Conservation (phyloP, 2,888 invertebrate genomes). For the Orgyia antiqua region DNA sequence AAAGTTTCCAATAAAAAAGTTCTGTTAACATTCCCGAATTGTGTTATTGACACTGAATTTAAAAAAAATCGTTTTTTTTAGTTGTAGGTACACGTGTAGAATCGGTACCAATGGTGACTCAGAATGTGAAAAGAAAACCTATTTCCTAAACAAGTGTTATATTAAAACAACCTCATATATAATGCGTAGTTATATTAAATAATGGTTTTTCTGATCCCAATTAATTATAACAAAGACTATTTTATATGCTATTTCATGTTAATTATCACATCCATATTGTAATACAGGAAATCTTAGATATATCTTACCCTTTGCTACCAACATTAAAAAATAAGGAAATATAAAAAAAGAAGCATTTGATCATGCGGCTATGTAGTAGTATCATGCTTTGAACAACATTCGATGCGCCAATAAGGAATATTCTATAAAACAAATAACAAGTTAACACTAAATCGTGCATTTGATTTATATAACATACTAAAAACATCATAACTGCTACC, state of each 20-base stretch:
- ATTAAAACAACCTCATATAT: conserved; percentile 3
- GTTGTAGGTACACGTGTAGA: too few relatives aligned
- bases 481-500: too few relatives aligned
- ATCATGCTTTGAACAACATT: conserved; percentile 40
- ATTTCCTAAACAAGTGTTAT: conserved; percentile 1
- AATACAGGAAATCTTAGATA: conserved; percentile 24
- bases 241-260: conserved; percentile 12
- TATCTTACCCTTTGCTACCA: conserved; percentile 20
- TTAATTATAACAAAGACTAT: conserved; percentile 14
- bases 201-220: conserved; percentile 8
- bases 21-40: too few relatives aligned
- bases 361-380: conserved; percentile 43
- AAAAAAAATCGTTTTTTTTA: too few relatives aligned
- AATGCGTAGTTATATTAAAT: conserved; percentile 3
- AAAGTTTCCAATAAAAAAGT: too few relatives aligned
- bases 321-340: conserved; percentile 32
- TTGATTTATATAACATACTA: too few relatives aligned
- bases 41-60: too few relatives aligned
- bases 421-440: background rate
- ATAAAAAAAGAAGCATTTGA: conserved; percentile 46
- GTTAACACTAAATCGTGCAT: too few relatives aligned
- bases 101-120: conserved; percentile 3
- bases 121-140: background rate
- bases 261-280: conserved; percentile 15
- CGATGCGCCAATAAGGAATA: conserved; percentile 17